A percentile compares a stretch with the other conserved stretches of the same genome.
phyloP scores from a whole-genome alignment of 2,888 invertebrate genomes.

The Gastracanthus pulcherrimus region DNA sequence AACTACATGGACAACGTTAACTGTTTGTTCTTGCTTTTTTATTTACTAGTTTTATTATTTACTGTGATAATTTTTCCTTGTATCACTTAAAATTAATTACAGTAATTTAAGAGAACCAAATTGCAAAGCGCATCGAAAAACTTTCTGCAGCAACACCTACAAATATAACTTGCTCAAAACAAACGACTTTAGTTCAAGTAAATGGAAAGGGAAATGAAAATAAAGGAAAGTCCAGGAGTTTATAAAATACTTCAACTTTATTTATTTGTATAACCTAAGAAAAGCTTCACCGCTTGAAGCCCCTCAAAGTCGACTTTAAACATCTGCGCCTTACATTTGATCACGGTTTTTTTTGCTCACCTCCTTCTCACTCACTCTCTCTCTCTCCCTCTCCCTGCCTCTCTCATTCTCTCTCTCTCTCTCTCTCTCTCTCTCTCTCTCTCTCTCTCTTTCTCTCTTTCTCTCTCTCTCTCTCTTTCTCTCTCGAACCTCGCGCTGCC shows the following conservation, averaged over 20 bases:
- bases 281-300: constrained; percentile 44
- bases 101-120: no score
- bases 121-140: no score
- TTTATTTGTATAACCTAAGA: constrained; percentile 66
- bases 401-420: background rate
- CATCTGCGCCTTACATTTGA: constrained; percentile 50
- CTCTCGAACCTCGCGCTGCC: background rate
- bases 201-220: background rate
- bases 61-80: no score
- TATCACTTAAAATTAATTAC: no score
- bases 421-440: background rate
- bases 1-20: no score
- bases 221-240: constrained; percentile 45
- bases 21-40: no score
- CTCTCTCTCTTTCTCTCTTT: background rate
- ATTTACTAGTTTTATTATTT: no score
- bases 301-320: constrained; percentile 50
- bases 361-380: background rate
- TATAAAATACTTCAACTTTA: constrained; percentile 72
- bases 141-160: background rate
- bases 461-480: background rate
- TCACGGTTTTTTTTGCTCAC: constrained; percentile 49
- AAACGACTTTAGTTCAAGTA: background rate
- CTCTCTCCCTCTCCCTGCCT: background rate
- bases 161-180: background rate